Evolutionary conservation across 1,140 invertebrate species (phyloP).

Genomic region (Bemisia tabaci): DNA sequence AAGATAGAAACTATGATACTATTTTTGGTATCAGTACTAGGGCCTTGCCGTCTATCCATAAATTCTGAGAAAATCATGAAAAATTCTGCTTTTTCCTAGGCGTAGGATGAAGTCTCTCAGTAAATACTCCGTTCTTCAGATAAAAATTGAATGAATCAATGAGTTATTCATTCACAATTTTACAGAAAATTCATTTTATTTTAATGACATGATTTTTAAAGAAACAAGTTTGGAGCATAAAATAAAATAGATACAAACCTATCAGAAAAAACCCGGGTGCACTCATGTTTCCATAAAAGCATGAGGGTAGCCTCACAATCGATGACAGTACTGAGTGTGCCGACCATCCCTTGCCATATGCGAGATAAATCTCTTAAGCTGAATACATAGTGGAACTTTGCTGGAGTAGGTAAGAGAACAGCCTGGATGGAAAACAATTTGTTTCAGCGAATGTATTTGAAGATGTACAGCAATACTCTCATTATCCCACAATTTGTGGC

Average conservation of each 20-base stretch:
- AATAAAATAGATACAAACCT: conserved; percentile 35
- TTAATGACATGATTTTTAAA: no score
- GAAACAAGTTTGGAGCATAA: no score
- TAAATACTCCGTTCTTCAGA: background rate
- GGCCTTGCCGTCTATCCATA: no score
- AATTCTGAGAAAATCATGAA: no score
- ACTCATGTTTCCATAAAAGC: conserved; percentile 91
- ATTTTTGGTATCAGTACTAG: no score
- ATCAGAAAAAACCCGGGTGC: conserved; percentile 80
- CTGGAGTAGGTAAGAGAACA: conserved; percentile 80
- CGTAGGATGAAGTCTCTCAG: no score
- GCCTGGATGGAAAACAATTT: no score
- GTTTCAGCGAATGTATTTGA: no score
- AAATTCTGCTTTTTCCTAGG: no score
- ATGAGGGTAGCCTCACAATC: conserved; percentile 67
- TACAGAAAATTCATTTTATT: background rate
- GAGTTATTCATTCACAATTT: background rate
- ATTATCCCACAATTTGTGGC: no score
- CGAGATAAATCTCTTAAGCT: conserved; percentile 84
- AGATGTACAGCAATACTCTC: no score
- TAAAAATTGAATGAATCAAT: background rate
- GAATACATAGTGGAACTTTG: conserved; percentile 96
- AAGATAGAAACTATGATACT: no score
- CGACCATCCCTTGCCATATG: conserved; percentile 94
- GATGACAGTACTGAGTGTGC: conserved; percentile 73